These are phyloP conservation scores for Ranitomeya variabilis DNA, from an alignment of 2,113 vertebrate species.

Conservation along the genomic window DNA sequence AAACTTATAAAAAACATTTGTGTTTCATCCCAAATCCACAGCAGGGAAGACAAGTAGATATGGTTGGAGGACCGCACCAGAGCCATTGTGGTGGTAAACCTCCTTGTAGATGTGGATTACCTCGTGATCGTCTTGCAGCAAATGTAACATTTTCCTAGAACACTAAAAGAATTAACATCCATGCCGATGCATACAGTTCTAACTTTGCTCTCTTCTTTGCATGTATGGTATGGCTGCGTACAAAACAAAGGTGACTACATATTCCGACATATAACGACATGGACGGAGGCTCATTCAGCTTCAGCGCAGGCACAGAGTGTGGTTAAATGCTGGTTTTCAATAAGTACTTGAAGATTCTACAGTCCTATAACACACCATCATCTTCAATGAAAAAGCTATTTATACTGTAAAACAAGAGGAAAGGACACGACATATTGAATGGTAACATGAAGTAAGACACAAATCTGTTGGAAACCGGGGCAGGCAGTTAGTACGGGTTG, in stretches of 20 bases:
- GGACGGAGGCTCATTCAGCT: constrained; percentile 22
- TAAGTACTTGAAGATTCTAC: constrained; percentile 12
- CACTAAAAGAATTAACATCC: background rate
- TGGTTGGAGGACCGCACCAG: background rate
- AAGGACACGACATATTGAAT: background rate
- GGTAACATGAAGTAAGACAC: constrained; percentile 28
- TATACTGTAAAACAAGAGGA: background rate
- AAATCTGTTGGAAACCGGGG: background rate
- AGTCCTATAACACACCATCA: constrained; percentile 12
- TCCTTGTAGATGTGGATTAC: background rate
- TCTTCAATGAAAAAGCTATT: constrained; percentile 29
- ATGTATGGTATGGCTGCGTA: background rate
- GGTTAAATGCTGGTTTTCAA: constrained; percentile 48
- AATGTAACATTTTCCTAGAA: background rate
- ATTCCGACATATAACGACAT: background rate
- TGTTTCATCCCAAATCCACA: background rate
- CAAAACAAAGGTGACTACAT: background rate
- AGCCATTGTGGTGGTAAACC: background rate
- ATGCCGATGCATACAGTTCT: background rate
- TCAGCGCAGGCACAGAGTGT: constrained; percentile 43
- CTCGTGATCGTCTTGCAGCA: background rate
- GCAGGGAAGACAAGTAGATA: constrained; percentile 33
- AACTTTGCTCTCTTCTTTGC: background rate
- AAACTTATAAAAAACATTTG: background rate
- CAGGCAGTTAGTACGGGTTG: background rate